Evolutionary conservation across 1,140 invertebrate species (phyloP), one percentile per base, ranked within the genome.

Genomic region (Lepidurus apus): DNA sequence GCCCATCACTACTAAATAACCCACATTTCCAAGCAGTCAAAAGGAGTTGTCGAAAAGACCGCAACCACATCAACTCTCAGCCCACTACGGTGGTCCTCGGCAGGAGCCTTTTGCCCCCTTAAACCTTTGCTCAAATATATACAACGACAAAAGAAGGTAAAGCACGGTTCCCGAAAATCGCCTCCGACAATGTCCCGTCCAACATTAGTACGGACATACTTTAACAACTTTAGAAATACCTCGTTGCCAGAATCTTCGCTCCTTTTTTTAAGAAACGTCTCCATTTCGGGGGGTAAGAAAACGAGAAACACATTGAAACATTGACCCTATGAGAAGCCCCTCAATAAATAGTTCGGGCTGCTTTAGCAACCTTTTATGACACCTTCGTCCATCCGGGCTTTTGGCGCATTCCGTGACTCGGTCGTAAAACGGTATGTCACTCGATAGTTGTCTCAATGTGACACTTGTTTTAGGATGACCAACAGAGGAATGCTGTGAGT

Each of bases 341-440:
- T 21, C 53, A 65, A 65, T 65, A 65, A 65, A 65, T 65, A 65
- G 53, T 65, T 65, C 53, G 53, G 53, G 53, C 21, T 13, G 53
- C 53, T 65, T 65, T 65, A 65, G 53, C 53, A 65, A 65, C 53
- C 53, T 65, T 65, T 65, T 65, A 65, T 65, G 53, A 65, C 53
- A 65, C 53, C 53, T 65, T 65, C 34, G 3, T 34, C 34, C 34
- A 34, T 34, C 34, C 34, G 34, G 34, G 34, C 34, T 34, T 13
- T 65, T 65, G 53, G 53, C 21, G 17, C 53, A 65, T 65, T 21
- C 45, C 53, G 21, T 65, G 53, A 65, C 53, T 65, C 17, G 21
- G 53, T 65, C 1, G 53, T 65, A 65, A 65, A 65, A 65, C 53
- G 21, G 53, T 65, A 65, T 65, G 53, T 65, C 53, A 65, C 53